Percentiles rank a stretch among this genome's conserved stretches.
Evolutionary conservation across 2,888 invertebrate genomes (phyloP).

Genomic region (Drosophila merina): DNA sequence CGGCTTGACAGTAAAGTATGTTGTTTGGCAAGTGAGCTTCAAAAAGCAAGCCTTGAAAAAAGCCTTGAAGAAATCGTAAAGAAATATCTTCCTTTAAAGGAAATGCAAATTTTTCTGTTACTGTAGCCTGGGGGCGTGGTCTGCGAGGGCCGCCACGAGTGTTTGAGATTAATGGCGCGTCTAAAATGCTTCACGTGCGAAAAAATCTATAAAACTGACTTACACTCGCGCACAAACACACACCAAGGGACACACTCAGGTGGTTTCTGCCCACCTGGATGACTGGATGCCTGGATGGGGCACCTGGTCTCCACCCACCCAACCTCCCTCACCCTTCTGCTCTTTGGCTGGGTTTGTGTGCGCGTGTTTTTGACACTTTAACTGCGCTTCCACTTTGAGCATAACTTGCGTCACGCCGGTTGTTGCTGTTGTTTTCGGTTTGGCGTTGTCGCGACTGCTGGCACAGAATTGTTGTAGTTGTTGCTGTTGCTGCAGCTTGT

Average conservation of each 20-base stretch:
- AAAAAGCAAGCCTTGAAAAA: too few species aligned
- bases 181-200: conserved; percentile 56
- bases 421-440: conserved; percentile 28
- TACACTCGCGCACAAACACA: conserved; percentile 17
- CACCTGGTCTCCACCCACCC: not conserved
- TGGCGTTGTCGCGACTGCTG: conserved; percentile 34
- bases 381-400: conserved; percentile 57
- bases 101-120: not conserved
- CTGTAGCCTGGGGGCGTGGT: conserved; percentile 6
- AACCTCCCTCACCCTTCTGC: not conserved
- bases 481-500: conserved; percentile 51
- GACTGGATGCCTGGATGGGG: not conserved
- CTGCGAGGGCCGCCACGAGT: conserved; percentile 47
- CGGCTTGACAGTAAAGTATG: too few species aligned
- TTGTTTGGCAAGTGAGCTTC: too few species aligned
- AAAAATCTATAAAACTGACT: conserved; percentile 50
- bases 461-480: conserved; percentile 25
- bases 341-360: conserved; percentile 20
- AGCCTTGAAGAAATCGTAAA: too few species aligned
- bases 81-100: not conserved
- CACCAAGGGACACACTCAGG: conserved; percentile 22
- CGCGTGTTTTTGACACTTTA: conserved; percentile 71
- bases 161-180: conserved; percentile 72
- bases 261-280: conserved; percentile 20
- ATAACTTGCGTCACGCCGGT: conserved; percentile 47